Conservation (phyloP, 2,113 vertebrate genomes). For the Phainopepla nitens region DNA sequence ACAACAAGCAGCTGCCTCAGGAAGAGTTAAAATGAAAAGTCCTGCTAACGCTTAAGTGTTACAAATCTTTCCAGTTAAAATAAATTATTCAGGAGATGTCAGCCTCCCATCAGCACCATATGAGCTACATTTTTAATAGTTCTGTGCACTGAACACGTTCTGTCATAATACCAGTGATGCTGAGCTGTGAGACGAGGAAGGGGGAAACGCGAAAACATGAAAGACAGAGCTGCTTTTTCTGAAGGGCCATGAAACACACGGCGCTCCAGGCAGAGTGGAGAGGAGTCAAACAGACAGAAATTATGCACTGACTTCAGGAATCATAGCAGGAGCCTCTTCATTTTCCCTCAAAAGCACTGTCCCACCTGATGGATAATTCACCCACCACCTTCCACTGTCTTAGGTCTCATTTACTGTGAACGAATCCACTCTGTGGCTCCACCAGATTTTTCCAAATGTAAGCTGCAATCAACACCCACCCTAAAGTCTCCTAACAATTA, state of each 20-base stretch:
- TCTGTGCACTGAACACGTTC: background rate
- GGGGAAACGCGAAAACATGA: background rate
- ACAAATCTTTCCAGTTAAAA: constrained; percentile 8
- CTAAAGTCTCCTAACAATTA: background rate
- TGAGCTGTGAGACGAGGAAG: background rate
- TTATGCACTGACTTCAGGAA: background rate
- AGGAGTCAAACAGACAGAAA: background rate
- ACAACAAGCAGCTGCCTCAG: rapidly evolving
- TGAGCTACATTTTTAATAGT: constrained; percentile 18
- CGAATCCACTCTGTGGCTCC: background rate
- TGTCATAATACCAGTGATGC: background rate
- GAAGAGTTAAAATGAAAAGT: background rate
- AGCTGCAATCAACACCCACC: background rate
- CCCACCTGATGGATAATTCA: background rate
- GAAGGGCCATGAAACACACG: background rate
- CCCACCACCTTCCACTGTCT: background rate
- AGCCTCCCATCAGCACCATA: constrained; percentile 40
- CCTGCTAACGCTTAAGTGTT: background rate
- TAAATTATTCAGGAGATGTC: constrained; percentile 56
- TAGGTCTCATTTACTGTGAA: background rate
- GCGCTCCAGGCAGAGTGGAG: background rate
- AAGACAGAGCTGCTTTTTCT: background rate
- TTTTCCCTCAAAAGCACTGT: background rate
- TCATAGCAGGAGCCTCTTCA: background rate
- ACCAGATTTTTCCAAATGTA: background rate